phyloP scores from a whole-genome alignment of 1,140 invertebrate genomes.

The Liolophura sinensis region DNA sequence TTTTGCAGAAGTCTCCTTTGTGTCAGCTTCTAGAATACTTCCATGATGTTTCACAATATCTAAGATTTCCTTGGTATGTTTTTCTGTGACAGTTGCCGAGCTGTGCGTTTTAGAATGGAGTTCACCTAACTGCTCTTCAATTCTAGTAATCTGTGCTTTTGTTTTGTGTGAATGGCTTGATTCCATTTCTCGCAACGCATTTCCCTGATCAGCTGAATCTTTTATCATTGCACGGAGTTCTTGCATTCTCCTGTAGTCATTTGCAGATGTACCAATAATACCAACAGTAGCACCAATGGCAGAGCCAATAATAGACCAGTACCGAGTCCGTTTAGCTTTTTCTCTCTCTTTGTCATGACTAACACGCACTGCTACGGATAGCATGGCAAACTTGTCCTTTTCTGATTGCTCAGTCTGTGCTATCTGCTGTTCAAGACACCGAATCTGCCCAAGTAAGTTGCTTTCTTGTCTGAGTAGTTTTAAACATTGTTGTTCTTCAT shows the following conservation, averaged over 20 bases:
- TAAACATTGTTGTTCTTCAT: conserved; percentile 72
- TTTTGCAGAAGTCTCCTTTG: conserved; percentile 14
- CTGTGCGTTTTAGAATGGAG: conserved; percentile 13
- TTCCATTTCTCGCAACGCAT: conserved; percentile 29
- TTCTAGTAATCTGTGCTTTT: conserved; percentile 37
- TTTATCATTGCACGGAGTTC: conserved; percentile 67
- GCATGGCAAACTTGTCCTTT: conserved; percentile 68
- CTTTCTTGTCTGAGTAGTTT: conserved; percentile 63
- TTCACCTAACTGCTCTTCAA: conserved; percentile 35
- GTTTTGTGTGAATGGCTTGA: conserved; percentile 30
- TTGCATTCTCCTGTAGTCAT: conserved; percentile 69
- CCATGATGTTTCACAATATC: conserved; percentile 34
- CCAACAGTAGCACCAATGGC: conserved; percentile 71
- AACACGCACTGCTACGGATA: conserved; percentile 71
- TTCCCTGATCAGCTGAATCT: conserved; percentile 43
- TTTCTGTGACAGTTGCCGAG: background rate
- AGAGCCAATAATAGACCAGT: conserved; percentile 78
- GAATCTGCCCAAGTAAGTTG: conserved; percentile 55
- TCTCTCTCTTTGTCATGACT: conserved; percentile 75
- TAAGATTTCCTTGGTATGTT: conserved; percentile 36
- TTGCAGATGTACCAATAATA: conserved; percentile 69
- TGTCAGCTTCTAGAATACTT: conserved; percentile 19
- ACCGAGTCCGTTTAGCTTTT: conserved; percentile 75
- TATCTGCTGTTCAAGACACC: conserved; percentile 48
- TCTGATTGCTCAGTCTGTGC: conserved; percentile 61